These are phyloP conservation scores for Heteronetta atricapilla DNA, from an alignment of 2,113 vertebrate genomes.

Conservation along the genomic window DNA sequence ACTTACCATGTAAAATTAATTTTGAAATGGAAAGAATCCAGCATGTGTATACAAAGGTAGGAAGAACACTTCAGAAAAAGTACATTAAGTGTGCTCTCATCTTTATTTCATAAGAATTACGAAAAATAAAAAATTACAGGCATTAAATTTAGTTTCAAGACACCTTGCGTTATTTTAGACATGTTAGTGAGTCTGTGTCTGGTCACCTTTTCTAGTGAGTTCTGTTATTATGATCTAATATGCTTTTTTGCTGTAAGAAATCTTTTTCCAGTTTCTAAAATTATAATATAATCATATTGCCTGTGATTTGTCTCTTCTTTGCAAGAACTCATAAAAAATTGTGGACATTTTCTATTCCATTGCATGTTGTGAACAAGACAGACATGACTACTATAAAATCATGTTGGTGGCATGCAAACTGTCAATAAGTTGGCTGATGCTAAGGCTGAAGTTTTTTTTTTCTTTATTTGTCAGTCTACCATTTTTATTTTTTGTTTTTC, in stretches of 20 bases:
- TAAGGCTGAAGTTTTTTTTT: not conserved
- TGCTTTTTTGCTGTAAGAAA: not conserved
- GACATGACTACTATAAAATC: not conserved
- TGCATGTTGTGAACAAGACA: not conserved
- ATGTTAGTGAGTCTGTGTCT: not conserved
- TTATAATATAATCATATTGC: not conserved
- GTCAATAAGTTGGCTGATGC: not conserved
- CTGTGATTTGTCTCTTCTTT: not conserved
- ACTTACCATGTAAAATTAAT: not conserved
- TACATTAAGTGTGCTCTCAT: not conserved
- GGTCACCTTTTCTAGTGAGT: not conserved
- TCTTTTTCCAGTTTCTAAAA: not conserved
- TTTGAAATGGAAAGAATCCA: not conserved
- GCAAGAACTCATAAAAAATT: not conserved
- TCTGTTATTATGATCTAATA: not conserved
- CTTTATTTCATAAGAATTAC: not conserved
- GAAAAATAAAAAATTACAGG: not conserved
- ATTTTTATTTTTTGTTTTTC: not conserved
- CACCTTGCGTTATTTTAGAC: not conserved
- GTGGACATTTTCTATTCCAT: not conserved
- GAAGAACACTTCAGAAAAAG: not conserved
- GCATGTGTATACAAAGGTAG: not conserved
- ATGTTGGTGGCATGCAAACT: not conserved
- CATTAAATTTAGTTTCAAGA: not conserved
- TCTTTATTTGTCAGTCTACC: not conserved